These are phyloP conservation scores for Plecturocebus donacophilus DNA, from an alignment of 2,113 vertebrate genomes.

Conservation along the genomic window DNA sequence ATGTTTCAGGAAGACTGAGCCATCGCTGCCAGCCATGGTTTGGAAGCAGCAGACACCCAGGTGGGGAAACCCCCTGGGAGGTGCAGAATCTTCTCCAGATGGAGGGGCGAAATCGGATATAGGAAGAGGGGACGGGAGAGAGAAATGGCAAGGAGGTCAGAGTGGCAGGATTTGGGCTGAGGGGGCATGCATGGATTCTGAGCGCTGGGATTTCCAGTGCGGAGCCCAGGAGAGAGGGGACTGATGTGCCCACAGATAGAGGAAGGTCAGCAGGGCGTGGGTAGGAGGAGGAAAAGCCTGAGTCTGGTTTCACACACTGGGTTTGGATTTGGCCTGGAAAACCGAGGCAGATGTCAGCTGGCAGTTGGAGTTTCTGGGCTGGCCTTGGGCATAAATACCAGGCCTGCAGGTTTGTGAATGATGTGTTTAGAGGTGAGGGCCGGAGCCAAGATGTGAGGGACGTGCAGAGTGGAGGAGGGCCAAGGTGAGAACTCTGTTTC, in stretches of 20 bases:
- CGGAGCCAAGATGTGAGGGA: not conserved
- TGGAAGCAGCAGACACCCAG: not conserved
- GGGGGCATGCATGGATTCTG: fast-evolving
- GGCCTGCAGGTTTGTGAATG: not conserved
- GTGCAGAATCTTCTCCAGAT: not conserved
- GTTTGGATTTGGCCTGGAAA: not conserved
- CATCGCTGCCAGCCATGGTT: fast-evolving
- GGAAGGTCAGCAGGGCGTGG: not conserved
- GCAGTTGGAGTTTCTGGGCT: not conserved
- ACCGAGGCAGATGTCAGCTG: not conserved
- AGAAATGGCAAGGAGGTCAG: not conserved
- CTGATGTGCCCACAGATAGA: fast-evolving
- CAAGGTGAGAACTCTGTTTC: not conserved
- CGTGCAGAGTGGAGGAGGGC: not conserved
- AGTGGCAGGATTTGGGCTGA: not conserved
- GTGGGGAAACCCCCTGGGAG: not conserved
- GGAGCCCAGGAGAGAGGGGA: not conserved
- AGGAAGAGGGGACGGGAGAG: not conserved
- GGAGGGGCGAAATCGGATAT: not conserved
- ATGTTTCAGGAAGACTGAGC: not conserved
- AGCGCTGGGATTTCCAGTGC: not conserved
- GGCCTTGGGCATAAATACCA: not conserved
- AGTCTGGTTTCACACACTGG: not conserved
- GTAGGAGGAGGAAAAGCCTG: not conserved
- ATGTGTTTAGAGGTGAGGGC: not conserved